phyloP scores from a whole-genome alignment of 2,113 vertebrate genomes.

The Anguilla japonica region DNA sequence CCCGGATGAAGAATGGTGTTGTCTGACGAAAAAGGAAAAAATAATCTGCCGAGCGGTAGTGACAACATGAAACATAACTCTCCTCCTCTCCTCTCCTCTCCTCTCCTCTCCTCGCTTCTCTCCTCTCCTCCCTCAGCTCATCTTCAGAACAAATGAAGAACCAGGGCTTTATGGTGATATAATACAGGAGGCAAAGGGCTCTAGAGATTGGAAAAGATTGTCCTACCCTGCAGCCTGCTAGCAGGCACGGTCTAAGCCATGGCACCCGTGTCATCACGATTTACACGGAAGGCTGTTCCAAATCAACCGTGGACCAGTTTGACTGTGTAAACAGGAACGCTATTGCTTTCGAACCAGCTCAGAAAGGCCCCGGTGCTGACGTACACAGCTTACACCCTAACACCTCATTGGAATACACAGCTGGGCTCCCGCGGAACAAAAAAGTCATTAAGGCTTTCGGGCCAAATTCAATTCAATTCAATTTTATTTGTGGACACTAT shows the following conservation, averaged over 20 bases:
- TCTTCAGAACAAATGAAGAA: not conserved
- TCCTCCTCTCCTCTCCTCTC: not conserved
- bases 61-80: slow-evolving; percentile 1
- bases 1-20: not conserved
- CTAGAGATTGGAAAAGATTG: not conserved
- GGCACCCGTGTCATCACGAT: too few relatives aligned
- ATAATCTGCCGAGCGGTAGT: not conserved
- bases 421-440: too few relatives aligned
- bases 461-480: too few relatives aligned
- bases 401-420: not conserved
- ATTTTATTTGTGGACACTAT: too few relatives aligned
- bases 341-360: not conserved
- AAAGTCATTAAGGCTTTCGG: not conserved
- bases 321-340: too few relatives aligned
- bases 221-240: not conserved
- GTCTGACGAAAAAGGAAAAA: not conserved
- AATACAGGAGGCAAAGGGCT: not conserved
- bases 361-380: not conserved
- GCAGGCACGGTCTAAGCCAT: not conserved
- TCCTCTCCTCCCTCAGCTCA: not conserved
- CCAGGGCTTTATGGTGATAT: not conserved
- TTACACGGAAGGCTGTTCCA: too few relatives aligned
- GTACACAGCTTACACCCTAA: not conserved
- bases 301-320: too few relatives aligned
- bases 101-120: not conserved